A percentile compares a stretch with the other conserved stretches of the same genome.
phyloP scores from a whole-genome alignment of 2,797 vertebrate species.

The Knipowitschia caucasica region DNA sequence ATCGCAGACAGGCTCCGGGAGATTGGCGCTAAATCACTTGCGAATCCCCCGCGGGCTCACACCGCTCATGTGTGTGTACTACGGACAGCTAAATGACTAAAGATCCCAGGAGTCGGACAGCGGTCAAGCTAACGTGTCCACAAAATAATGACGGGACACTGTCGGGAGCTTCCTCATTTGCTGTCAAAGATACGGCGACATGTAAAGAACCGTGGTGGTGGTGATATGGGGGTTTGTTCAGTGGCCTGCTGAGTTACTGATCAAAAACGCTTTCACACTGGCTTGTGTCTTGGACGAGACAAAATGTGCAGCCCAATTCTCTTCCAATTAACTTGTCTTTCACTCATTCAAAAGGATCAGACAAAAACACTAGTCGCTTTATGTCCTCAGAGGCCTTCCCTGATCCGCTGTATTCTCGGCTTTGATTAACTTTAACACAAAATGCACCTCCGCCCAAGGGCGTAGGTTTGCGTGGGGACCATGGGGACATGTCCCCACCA shows the following conservation, averaged over 20 bases:
- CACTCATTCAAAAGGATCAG: constrained; percentile 24
- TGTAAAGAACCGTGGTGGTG: constrained; percentile 26
- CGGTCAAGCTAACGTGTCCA: constrained; percentile 37
- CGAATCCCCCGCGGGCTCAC: constrained; percentile 26
- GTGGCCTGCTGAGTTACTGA: constrained; percentile 59
- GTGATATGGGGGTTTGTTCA: constrained; percentile 37
- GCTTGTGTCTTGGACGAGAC: constrained; percentile 39
- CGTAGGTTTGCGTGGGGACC: too few species aligned
- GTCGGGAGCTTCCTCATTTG: constrained; percentile 50
- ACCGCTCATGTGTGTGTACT: constrained; percentile 21
- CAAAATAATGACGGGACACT: constrained; percentile 57
- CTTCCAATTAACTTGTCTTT: constrained; percentile 24
- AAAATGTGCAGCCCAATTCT: constrained; percentile 18
- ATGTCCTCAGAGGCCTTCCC: not conserved
- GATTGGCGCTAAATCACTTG: constrained; percentile 41
- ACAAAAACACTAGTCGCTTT: constrained; percentile 1
- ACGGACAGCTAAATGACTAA: constrained; percentile 35
- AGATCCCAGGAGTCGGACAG: constrained; percentile 39
- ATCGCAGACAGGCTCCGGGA: constrained; percentile 25
- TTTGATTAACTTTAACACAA: constrained; percentile 24
- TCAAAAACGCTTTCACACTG: constrained; percentile 56
- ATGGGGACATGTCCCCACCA: too few species aligned
- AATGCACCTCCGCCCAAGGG: constrained; percentile 1
- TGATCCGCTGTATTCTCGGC: not conserved
- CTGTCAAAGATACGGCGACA: constrained; percentile 34